Conservation (phyloP, 2,797 vertebrate genomes). For the Saxicola maurus region DNA sequence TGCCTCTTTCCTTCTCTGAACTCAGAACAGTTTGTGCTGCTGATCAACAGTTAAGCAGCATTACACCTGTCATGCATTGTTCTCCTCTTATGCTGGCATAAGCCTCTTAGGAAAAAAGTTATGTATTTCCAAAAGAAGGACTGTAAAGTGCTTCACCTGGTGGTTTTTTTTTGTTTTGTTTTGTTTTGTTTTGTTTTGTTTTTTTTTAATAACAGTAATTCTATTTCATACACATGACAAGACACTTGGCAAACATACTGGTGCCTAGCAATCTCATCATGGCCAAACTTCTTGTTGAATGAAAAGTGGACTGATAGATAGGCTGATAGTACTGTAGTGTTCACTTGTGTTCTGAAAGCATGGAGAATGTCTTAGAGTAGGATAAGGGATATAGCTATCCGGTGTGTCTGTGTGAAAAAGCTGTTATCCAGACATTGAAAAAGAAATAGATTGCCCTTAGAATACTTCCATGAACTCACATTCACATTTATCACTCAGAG, state of each 20-base stretch:
- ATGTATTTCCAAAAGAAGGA: neutral
- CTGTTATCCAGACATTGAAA: neutral
- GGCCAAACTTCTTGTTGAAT: neutral
- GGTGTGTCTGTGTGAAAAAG: neutral
- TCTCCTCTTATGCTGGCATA: neutral
- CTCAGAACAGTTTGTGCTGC: neutral
- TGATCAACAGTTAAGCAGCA: neutral
- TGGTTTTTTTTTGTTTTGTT: neutral
- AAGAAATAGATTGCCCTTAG: neutral
- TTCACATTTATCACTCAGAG: neutral
- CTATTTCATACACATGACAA: neutral
- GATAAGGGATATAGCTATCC: neutral
- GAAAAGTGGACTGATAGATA: neutral
- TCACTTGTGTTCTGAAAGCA: neutral
- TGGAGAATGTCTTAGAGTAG: neutral
- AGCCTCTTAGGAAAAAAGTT: neutral
- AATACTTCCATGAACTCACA: neutral
- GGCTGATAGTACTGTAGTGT: neutral
- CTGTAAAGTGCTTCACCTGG: neutral
- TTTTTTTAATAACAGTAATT: neutral
- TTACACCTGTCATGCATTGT: neutral
- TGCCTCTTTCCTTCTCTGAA: neutral
- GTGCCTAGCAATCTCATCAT: neutral
- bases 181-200: neutral
- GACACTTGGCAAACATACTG: neutral